phyloP scores from a whole-genome alignment of 2,113 vertebrate genomes.

The Pteropus alecto region DNA sequence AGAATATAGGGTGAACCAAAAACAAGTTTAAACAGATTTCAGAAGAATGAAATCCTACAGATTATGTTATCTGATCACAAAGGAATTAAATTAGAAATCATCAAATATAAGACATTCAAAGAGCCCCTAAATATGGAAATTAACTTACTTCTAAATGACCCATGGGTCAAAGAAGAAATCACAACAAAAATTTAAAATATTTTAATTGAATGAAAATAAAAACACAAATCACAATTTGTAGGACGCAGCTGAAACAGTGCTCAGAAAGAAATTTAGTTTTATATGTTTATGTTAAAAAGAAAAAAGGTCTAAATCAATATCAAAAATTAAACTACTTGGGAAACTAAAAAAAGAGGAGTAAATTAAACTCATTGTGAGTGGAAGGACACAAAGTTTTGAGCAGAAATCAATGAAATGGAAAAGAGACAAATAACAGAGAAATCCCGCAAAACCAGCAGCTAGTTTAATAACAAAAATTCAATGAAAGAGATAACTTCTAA shows the following conservation, averaged over 20 bases:
- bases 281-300: neutral
- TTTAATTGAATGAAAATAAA: slow-evolving; percentile 20
- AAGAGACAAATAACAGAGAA: neutral
- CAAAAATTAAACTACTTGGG: neutral
- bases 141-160: neutral
- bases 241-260: neutral
- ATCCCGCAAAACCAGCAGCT: neutral
- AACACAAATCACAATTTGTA: neutral
- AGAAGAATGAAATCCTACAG: slow-evolving; percentile 23
- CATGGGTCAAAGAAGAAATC: neutral
- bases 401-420: slow-evolving; percentile 33
- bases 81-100: slow-evolving; percentile 6
- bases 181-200: slow-evolving; percentile 6
- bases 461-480: neutral
- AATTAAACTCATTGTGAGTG: neutral
- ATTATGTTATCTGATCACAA: neutral
- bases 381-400: neutral
- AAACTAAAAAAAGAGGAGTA: neutral
- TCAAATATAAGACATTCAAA: neutral
- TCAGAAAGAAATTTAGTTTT: neutral
- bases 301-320: neutral
- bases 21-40: neutral
- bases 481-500: neutral
- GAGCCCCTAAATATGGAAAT: neutral
- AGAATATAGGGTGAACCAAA: neutral